Conservation (phyloP, 1,140 invertebrate species). For the Ephestia elutella region DNA sequence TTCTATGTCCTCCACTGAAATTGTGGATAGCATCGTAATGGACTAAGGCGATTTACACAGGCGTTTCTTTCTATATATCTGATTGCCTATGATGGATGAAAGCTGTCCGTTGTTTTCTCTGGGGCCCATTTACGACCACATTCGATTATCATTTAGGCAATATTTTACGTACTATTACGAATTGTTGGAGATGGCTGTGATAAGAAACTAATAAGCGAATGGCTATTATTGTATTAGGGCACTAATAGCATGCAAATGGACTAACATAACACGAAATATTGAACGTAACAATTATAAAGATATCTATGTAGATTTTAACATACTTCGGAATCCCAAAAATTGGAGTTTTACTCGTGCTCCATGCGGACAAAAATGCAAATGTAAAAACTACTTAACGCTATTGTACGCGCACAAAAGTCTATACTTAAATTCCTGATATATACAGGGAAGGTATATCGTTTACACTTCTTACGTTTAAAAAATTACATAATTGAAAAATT, state of each 20-base stretch:
- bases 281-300: too few relatives aligned
- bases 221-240: background rate
- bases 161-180: slow-evolving; percentile 27
- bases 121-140: slow-evolving; percentile 36
- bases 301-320: background rate
- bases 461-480: too few relatives aligned
- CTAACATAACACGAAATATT: background rate
- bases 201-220: slow-evolving; percentile 15
- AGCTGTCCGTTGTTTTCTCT: slow-evolving; percentile 47
- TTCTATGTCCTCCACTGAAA: slow-evolving; percentile 61
- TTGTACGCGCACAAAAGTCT: too few relatives aligned
- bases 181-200: slow-evolving; percentile 21
- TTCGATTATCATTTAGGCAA: slow-evolving; percentile 33
- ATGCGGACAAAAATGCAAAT: too few relatives aligned
- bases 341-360: background rate
- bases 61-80: slow-evolving; percentile 47
- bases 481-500: too few relatives aligned
- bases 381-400: too few relatives aligned
- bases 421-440: too few relatives aligned
- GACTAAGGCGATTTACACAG: slow-evolving; percentile 58
- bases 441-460: too few relatives aligned
- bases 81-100: slow-evolving; percentile 65
- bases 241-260: slow-evolving; percentile 4
- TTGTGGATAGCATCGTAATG: slow-evolving; percentile 60
- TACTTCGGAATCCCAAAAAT: background rate